Base-by-base conservation (phyloP, 2,888 invertebrate species). In the Miltochrista miniata region DNA sequence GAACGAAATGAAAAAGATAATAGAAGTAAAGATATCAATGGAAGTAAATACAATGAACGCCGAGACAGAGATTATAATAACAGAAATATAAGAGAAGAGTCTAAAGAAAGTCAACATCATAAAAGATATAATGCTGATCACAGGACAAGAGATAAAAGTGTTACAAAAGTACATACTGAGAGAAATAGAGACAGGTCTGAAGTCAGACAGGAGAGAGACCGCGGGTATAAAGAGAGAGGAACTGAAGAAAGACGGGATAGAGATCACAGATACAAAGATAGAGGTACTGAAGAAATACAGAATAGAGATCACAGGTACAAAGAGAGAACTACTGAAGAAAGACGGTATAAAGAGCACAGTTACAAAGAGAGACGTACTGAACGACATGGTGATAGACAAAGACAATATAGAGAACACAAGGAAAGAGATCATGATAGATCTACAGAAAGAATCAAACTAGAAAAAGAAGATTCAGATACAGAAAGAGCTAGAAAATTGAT, bases 401-500 rank as follows among this genome's bases (percentile, higher is more conserved):
- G 1, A 31, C 31, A 38, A 7, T 13, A 11, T 29, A 44, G 14
- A 38, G 38, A 49, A 40, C 34, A 51, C 12, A 37, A 9, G 11
- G 12, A 37, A 9, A 41, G n/a, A 41, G 13, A 42, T 0, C n/a
- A 33, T 13, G 7, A 30, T 8, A 45, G 33, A 37, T 50, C 12
- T 24, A 39, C 2, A 42, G 45, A 14, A 30, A 34, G 11, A 31
- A n/a, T 35, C 12, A 18, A 36, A 5, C 2, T 24, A 24, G 10
- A 33, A 2, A 13, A 31, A 45, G 35, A 29, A 18, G 36, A 40
- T 18, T 30, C 29, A 40, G 18, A 52, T 18, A 35, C 14, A n/a
- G 48, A 48, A 11, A 51, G 42, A 51, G 48, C 50, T 40, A 39
- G 30, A 41, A 42, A 45, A 9, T 45, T 42, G 31, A 13, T 39